A percentile compares a stretch with the other conserved stretches of the same genome.
Conservation (phyloP, 2,888 invertebrate species). For the Acronicta aceris region DNA sequence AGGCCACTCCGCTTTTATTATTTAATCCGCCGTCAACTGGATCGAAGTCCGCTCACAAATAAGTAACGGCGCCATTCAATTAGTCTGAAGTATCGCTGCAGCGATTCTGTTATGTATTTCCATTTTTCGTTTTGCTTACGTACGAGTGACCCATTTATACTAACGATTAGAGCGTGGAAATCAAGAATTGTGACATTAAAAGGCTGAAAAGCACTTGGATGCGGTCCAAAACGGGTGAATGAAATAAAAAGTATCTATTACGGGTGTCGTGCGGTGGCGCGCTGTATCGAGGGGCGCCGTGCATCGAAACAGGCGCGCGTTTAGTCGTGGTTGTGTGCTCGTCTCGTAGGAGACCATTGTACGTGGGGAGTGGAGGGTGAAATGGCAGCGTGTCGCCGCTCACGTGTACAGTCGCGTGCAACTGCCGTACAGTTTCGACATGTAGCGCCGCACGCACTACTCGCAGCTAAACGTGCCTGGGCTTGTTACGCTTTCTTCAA, state of each 20-base stretch:
- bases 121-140: slow-evolving; percentile 40
- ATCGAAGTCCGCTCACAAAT: slow-evolving; percentile 47
- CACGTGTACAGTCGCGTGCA: background rate
- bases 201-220: slow-evolving; percentile 47
- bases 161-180: slow-evolving; percentile 45
- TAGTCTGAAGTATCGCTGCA: slow-evolving; percentile 40
- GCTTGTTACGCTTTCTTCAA: background rate
- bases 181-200: slow-evolving; percentile 54
- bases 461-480: background rate
- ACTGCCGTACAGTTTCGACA: background rate
- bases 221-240: slow-evolving; percentile 41
- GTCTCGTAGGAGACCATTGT: background rate
- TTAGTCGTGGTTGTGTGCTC: background rate
- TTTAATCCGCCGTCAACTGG: slow-evolving; percentile 50
- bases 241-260: slow-evolving; percentile 52
- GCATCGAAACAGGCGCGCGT: slow-evolving; percentile 5
- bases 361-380: background rate
- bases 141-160: slow-evolving; percentile 42
- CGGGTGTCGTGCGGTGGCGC: slow-evolving; percentile 8
- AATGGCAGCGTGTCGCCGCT: background rate
- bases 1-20: slow-evolving; percentile 50
- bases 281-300: slow-evolving; percentile 7
- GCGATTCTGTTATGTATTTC: slow-evolving; percentile 38
- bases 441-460: background rate
- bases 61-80: slow-evolving; percentile 46